Evolutionary conservation across 2,888 invertebrate genomes (phyloP).

Genomic region (Stenoptilia bipunctidactyla): DNA sequence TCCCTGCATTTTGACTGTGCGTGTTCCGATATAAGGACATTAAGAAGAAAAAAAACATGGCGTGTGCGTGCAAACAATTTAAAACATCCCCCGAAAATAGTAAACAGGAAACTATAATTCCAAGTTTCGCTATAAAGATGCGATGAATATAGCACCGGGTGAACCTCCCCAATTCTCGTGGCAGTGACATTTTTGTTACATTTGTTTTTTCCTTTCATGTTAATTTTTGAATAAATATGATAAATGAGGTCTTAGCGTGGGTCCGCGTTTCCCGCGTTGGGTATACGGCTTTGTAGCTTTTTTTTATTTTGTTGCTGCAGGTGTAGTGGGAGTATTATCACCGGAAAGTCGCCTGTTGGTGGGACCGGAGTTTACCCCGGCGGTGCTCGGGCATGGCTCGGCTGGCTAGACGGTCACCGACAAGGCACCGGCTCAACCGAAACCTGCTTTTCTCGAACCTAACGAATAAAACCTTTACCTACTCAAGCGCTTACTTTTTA

Average conservation of each 20-base stretch:
- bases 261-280: constrained; percentile 25
- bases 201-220: constrained; percentile 34
- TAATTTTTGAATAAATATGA: constrained; percentile 27
- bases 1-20: constrained; percentile 48
- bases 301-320: constrained; percentile 69
- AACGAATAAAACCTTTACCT: constrained; percentile 63
- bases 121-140: constrained; percentile 58
- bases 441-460: constrained; percentile 38
- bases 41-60: constrained; percentile 37
- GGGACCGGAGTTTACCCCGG: constrained; percentile 73
- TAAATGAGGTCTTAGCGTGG: constrained; percentile 22
- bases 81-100: constrained; percentile 46
- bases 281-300: constrained; percentile 62
- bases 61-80: constrained; percentile 54
- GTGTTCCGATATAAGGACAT: constrained; percentile 42
- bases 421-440: constrained; percentile 20
- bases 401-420: constrained; percentile 22
- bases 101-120: constrained; percentile 58
- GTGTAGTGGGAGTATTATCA: constrained; percentile 74
- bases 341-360: constrained; percentile 75
- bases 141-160: constrained; percentile 28
- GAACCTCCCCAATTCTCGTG: constrained; percentile 1
- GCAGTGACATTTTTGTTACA: constrained; percentile 26
- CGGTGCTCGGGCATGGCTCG: constrained; percentile 65
- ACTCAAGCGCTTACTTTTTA: constrained; percentile 56